These are phyloP conservation scores for Baccha elongata DNA, from an alignment of 2,888 invertebrate species.

Conservation along the genomic window DNA sequence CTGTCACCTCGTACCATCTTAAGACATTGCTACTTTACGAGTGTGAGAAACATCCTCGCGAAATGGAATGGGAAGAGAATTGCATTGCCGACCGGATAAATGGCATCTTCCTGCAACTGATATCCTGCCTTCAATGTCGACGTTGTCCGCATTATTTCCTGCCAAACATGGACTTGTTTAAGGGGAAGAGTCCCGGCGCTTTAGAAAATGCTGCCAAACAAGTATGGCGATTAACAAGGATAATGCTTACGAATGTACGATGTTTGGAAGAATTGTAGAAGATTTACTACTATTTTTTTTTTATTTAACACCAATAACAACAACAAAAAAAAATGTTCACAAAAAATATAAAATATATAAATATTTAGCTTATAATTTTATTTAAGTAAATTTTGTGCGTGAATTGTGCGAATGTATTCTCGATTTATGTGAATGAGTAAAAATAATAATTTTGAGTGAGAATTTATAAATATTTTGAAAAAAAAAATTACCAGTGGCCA, in stretches of 20 bases:
- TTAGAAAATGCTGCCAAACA: conserved; percentile 97
- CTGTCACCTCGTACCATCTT: conserved; percentile 95
- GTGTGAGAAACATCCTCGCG: conserved; percentile 97
- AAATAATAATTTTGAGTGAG: conserved; percentile 35
- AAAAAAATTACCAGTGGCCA: conserved; percentile 70
- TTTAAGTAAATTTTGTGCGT: too few species aligned
- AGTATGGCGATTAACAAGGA: conserved; percentile 95
- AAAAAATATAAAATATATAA: conserved; percentile 1
- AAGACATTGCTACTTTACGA: conserved; percentile 96
- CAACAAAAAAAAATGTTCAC: conserved; percentile 24
- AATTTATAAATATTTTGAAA: conserved; percentile 44
- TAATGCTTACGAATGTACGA: conserved; percentile 95
- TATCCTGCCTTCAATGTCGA: conserved; percentile 97
- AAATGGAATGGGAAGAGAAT: conserved; percentile 97
- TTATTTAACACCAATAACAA: conserved; percentile 18
- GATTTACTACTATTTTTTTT: conserved; percentile 29
- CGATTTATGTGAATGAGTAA: conserved; percentile 30
- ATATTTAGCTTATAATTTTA: conserved; percentile 45
- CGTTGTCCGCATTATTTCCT: conserved; percentile 98
- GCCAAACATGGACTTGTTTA: conserved; percentile 96
- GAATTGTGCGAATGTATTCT: conserved; percentile 14
- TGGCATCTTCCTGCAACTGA: conserved; percentile 96
- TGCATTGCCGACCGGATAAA: conserved; percentile 96
- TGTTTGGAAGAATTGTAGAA: conserved; percentile 93
- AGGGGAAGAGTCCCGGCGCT: conserved; percentile 94